Evolutionary conservation across 2,888 invertebrate genomes (phyloP).

Genomic region (Drosophila peninsularis): DNA sequence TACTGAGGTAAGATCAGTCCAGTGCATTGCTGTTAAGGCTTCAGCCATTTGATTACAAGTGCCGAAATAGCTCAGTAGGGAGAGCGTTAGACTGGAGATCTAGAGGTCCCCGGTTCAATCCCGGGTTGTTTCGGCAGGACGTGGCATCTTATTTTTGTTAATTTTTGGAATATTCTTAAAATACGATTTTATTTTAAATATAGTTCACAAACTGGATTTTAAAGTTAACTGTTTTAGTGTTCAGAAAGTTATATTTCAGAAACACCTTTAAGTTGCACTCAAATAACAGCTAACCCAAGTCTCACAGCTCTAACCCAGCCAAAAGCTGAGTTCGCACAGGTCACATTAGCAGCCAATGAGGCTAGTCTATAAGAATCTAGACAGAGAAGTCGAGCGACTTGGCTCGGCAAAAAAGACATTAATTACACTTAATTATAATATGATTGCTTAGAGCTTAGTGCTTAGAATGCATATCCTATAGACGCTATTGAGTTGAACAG

Average conservation of each 20-base stretch:
- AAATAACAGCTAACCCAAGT: neutral
- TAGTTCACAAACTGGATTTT: too few relatives aligned
- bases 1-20: neutral
- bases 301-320: too few relatives aligned
- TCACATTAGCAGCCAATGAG: neutral
- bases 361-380: neutral
- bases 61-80: constrained; percentile 93
- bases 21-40: too few relatives aligned
- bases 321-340: constrained; percentile 59
- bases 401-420: constrained; percentile 13
- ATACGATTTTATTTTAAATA: too few relatives aligned
- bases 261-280: neutral
- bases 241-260: too few relatives aligned
- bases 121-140: constrained; percentile 91
- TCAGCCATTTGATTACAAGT: neutral
- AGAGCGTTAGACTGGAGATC: constrained; percentile 92
- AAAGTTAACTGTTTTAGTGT: too few relatives aligned
- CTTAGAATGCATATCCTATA: constrained; percentile 15
- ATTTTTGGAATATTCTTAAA: too few relatives aligned
- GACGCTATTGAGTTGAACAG: constrained; percentile 1
- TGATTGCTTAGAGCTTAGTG: constrained; percentile 26
- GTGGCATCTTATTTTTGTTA: too few relatives aligned
- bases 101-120: constrained; percentile 91
- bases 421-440: constrained; percentile 50
- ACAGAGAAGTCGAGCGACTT: neutral